phyloP scores from a whole-genome alignment of 2,888 invertebrate genomes.

The Nomada ferruginata region DNA sequence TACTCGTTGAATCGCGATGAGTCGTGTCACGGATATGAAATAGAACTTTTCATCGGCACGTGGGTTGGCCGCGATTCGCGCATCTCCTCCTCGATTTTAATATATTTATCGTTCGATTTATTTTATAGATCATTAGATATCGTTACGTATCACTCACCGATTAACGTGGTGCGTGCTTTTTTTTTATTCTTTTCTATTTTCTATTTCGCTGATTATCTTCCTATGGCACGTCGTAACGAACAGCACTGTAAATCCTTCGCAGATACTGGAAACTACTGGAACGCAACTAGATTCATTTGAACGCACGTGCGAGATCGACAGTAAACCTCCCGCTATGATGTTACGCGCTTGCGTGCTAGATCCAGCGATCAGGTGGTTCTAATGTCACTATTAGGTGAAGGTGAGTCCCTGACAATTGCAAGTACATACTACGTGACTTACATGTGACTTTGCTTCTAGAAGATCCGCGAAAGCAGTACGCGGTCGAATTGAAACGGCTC shows the following conservation, averaged over 20 bases:
- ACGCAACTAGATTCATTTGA: slow-evolving; percentile 56
- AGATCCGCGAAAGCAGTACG: slow-evolving; percentile 1
- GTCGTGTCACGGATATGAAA: slow-evolving; percentile 51
- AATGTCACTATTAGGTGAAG: slow-evolving; percentile 42
- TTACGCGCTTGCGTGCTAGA: slow-evolving; percentile 60
- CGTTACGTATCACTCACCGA: slow-evolving; percentile 26
- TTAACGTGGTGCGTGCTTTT: not conserved
- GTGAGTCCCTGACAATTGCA: slow-evolving; percentile 22
- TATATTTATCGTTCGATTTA: not conserved
- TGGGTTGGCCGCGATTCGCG: slow-evolving; percentile 26
- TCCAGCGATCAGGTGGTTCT: slow-evolving; percentile 50
- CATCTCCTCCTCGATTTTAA: slow-evolving; percentile 8
- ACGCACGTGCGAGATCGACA: slow-evolving; percentile 66
- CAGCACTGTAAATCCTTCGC: slow-evolving; percentile 43
- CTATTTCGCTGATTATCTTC: not conserved
- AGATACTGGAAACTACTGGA: slow-evolving; percentile 63
- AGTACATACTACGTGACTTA: no score
- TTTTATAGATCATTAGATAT: not conserved
- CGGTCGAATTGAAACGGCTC: slow-evolving; percentile 20
- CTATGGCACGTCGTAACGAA: not conserved
- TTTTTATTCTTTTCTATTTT: not conserved
- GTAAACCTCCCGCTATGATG: slow-evolving; percentile 52
- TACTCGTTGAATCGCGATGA: not conserved
- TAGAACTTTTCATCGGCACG: slow-evolving; percentile 51
- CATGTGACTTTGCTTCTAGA: not conserved